Evolutionary conservation across 2,113 vertebrate genomes (phyloP).

Genomic region (Phylloscopus whistleri): DNA sequence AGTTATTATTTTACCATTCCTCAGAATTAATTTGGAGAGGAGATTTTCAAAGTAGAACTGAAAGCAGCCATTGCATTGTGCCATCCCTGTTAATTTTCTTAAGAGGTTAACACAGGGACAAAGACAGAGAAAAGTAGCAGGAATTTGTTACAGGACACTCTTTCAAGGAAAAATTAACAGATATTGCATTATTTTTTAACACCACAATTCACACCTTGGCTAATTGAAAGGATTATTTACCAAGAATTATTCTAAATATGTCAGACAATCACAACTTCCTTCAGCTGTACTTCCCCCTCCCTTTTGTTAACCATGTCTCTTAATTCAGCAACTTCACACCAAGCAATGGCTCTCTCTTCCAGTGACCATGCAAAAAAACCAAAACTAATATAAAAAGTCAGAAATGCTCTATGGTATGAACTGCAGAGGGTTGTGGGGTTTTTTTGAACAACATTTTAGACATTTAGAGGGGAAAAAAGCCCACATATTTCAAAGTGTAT

Average conservation of each 20-base stretch:
- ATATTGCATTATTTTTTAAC: background rate
- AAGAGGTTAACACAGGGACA: background rate
- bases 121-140: background rate
- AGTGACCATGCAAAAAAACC: background rate
- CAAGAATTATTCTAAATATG: background rate
- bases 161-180: background rate
- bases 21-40: background rate
- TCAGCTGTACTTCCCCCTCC: background rate
- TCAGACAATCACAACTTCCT: background rate
- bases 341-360: background rate
- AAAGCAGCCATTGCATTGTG: background rate
- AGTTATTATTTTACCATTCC: background rate
- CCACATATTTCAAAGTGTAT: background rate
- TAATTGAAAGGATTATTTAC: background rate
- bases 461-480: accelerated
- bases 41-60: background rate
- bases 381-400: background rate
- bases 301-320: background rate
- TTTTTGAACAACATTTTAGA: background rate
- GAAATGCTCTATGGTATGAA: background rate
- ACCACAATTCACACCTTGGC: background rate
- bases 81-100: background rate
- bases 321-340: background rate
- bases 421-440: background rate
- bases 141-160: background rate